Percentiles rank a stretch among this genome's conserved stretches.
These are phyloP conservation scores for Stictonetta naevosa DNA, from an alignment of 2,113 vertebrate genomes.

Conservation along the genomic window DNA sequence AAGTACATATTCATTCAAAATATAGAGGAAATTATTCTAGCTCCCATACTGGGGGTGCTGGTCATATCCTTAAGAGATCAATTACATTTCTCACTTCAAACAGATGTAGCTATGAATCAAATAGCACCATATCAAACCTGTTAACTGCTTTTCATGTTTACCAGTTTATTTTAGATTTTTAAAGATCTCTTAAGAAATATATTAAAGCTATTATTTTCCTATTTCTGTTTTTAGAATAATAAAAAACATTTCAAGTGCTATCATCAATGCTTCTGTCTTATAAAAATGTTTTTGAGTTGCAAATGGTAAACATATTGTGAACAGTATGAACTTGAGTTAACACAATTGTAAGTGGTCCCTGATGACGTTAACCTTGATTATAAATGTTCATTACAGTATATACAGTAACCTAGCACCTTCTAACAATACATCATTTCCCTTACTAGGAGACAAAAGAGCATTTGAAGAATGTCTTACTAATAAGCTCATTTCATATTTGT, in stretches of 20 bases:
- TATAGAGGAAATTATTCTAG: not conserved
- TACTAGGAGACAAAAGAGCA: not conserved
- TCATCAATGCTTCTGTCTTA: not conserved
- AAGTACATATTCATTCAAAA: not conserved
- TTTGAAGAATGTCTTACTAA: not conserved
- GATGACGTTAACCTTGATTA: not conserved
- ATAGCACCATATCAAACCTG: not conserved
- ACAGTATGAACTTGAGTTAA: not conserved
- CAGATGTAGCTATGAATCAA: not conserved
- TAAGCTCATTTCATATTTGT: not conserved
- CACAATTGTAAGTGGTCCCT: not conserved
- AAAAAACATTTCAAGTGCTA: not conserved
- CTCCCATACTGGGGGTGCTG: not conserved
- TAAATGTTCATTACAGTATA: not conserved
- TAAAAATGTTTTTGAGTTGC: not conserved
- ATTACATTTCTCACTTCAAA: not conserved
- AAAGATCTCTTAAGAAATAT: not conserved
- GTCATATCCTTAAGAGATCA: not conserved
- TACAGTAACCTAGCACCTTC: not conserved
- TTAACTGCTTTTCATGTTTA: not conserved
- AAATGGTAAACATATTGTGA: not conserved
- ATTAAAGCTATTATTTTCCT: not conserved
- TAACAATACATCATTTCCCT: not conserved
- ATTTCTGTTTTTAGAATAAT: not conserved
- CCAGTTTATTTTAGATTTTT: not conserved